Evolutionary conservation across 2,113 vertebrate species (phyloP).

Genomic region (Hirundichthys speculiger): DNA sequence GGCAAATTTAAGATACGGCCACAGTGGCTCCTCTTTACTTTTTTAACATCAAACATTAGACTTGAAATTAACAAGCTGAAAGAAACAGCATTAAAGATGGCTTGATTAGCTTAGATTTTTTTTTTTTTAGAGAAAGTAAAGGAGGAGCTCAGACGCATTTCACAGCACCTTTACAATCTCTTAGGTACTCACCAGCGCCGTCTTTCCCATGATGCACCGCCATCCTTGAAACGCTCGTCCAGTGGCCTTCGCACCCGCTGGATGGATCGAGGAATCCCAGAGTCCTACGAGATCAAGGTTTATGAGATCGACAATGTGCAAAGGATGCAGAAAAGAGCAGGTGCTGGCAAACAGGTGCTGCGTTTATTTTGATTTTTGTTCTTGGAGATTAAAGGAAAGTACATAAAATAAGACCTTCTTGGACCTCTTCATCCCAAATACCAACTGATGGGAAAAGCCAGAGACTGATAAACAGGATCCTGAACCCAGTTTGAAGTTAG

Average conservation of each 20-base stretch:
- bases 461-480: neutral
- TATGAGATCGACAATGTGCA: slow-evolving; percentile 94
- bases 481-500: too few species aligned
- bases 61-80: too few species aligned
- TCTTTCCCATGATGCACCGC: slow-evolving; percentile 80
- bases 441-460: neutral
- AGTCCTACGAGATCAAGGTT: slow-evolving; percentile 94
- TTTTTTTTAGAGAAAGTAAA: neutral
- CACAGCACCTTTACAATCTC: slow-evolving; percentile 12
- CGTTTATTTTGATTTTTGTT: slow-evolving; percentile 33
- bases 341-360: slow-evolving; percentile 86
- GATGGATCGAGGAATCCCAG: slow-evolving; percentile 88
- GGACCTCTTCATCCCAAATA: slow-evolving; percentile 13
- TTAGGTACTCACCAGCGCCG: slow-evolving; percentile 87
- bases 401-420: slow-evolving; percentile 22
- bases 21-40: too few species aligned
- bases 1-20: too few species aligned
- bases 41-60: too few species aligned
- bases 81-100: neutral
- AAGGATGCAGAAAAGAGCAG: slow-evolving; percentile 86
- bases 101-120: neutral
- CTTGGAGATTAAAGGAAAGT: slow-evolving; percentile 39
- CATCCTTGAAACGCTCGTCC: slow-evolving; percentile 80
- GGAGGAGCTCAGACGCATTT: neutral
- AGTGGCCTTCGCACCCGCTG: slow-evolving; percentile 83